Evolutionary conservation across 23 tunicate genomes (phyloP), one percentile per base, ranked within the genome.

Genomic region (Trididemnum nubilum): DNA sequence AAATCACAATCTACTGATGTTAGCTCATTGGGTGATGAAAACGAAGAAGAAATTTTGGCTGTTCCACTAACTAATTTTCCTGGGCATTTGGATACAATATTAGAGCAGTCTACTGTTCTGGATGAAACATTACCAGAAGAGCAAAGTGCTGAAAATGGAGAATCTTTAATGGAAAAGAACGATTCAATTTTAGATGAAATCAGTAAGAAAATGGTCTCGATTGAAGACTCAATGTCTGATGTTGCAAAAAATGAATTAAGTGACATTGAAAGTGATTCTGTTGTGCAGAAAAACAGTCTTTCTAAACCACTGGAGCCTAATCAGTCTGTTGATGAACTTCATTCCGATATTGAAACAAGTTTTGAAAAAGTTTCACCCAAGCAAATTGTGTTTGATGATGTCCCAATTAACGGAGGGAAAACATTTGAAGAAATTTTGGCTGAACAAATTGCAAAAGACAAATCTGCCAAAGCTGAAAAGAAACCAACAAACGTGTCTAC

Each of bases 341-440:
- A 36, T 76, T 64, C 73, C 25, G 76, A 49, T 44, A 63, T 77
- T 1, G 81, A 77, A 54, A 12, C 66, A 52, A 77, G 81, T 57
- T 77, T 75, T 61, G 82, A 84, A 61, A 75, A 77, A 63, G 26
- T 51, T 15, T 77, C 86, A 3, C 1, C 81, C n/a, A 33, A 12
- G 5, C 78, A n/a, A 57, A 28, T 81, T 71, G 22, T 26, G 33
- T 73, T 83, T 87, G 98, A 93, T 76, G 89, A 93, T 1, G 77
- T 93, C 22, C 98, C 93, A 22, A 85, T 93, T 1, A 82, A 73
- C 30, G 72, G 69, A n/a, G 79, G 75, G 1, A 90, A 85, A 80
- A 83, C 93, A 15, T 93, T 93, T 93, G 98, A 93, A 74, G 82
- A 93, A 75, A 31, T 83, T 18, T 54, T 93, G 34, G 93, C 86